Evolutionary conservation across 1,140 invertebrate species (phyloP), one percentile per base, ranked within the genome.

Genomic region (Trissolcus basalis): DNA sequence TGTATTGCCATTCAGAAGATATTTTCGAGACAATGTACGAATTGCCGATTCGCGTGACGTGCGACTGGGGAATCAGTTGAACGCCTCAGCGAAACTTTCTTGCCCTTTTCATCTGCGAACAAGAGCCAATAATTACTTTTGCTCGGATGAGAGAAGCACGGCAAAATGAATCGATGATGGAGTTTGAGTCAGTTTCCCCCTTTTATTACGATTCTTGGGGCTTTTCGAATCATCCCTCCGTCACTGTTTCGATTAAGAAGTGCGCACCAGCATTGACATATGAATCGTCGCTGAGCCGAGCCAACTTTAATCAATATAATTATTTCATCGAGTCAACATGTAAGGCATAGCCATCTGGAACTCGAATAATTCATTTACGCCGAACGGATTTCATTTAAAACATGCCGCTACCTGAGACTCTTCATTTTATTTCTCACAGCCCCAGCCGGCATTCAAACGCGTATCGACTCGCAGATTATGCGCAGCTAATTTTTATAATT

Each of bases 61-160:
- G 74, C 70, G 64, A 81, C 71, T 71, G 74, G 71, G 53, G 59
- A 74, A 53, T 47, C 61, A 56, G 69, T 74, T 19, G 63, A 70
- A 76, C 59, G 67, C 68, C 50, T 53, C 68, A 56, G 51, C 45
- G 11, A 67, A 78, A 82, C 48, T 82, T 81, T 76, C 75, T 72
- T 73, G 50, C 43, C 47, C 54, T 67, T 70, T 80, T 77, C 78
- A 78, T 72, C 61, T 45, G 13, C 70, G 74, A 76, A 71, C 65
- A 77, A 78, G 74, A 63, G 73, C 59, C 74, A 79, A 80, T 83
- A 83, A 83, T 82, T 80, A 80, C 80, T 81, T 82, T 83, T 61
- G 59, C 70, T 74, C 55, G 54, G 63, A 71, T 63, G 64, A 71
- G 19, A 27, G 50, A 71, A 68, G 69, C 56, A 61, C 55, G 55